A percentile compares a stretch with the other conserved stretches of the same genome.
phyloP scores from a whole-genome alignment of 2,113 vertebrate genomes.

The Aegithalos caudatus region DNA sequence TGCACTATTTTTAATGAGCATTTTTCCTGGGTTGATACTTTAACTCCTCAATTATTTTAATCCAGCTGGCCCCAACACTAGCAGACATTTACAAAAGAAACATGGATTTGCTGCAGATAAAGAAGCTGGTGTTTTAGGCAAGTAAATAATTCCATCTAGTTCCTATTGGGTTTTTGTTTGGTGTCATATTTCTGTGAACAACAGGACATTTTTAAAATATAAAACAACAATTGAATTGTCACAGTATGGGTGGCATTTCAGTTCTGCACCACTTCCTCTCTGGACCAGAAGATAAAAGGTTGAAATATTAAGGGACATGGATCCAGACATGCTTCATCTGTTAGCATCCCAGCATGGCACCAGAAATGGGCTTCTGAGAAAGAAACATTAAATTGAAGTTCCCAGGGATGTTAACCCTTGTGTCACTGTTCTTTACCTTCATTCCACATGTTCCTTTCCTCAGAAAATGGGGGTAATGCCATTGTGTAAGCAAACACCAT shows the following conservation, averaged over 20 bases:
- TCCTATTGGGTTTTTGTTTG: background rate
- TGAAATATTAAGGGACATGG: slow-evolving; percentile 1
- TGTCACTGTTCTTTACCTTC: background rate
- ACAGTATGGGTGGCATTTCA: slow-evolving; percentile 5
- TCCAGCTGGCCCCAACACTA: background rate
- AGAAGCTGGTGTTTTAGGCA: background rate
- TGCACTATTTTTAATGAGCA: background rate
- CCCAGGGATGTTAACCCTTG: background rate
- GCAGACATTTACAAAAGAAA: background rate
- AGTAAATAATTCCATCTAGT: slow-evolving; percentile 18
- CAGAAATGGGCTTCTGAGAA: background rate
- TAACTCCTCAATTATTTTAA: slow-evolving; percentile 10
- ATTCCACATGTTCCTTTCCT: background rate
- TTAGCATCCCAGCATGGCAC: background rate
- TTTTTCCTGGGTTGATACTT: background rate
- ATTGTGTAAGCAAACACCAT: background rate
- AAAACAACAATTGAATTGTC: slow-evolving; percentile 29
- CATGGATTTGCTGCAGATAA: background rate
- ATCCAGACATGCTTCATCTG: background rate
- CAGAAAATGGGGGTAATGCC: background rate
- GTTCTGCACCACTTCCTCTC: slow-evolving; percentile 4
- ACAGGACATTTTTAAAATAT: slow-evolving; percentile 14
- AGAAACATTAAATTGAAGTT: background rate
- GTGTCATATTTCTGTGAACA: slow-evolving; percentile 34
- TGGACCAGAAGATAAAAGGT: slow-evolving; percentile 22